Evolutionary conservation across 2,888 invertebrate genomes (phyloP).

Genomic region (Pandemis heparana): DNA sequence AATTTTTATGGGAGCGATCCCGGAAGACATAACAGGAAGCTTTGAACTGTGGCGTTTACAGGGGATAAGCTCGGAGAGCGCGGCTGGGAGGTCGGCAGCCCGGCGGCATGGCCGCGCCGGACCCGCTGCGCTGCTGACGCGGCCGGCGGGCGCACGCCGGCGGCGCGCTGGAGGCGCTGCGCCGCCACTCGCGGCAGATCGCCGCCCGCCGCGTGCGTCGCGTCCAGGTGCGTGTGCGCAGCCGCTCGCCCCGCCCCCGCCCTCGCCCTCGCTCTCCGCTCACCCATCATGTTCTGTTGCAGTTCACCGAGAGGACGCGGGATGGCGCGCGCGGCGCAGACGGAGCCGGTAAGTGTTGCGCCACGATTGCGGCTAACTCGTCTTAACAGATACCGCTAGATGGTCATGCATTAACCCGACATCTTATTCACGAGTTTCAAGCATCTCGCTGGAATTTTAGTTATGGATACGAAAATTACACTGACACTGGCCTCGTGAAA

Average conservation of each 20-base stretch:
- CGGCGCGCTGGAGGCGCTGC: slow-evolving; percentile 89
- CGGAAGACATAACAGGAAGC: slow-evolving; percentile 64
- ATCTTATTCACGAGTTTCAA: slow-evolving; percentile 17
- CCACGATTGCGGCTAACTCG: slow-evolving; percentile 35
- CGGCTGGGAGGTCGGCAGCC: slow-evolving; percentile 34
- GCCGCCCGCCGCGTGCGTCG: slow-evolving; percentile 92
- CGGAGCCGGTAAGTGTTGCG: slow-evolving; percentile 72
- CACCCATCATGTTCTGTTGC: slow-evolving; percentile 59
- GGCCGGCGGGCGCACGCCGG: slow-evolving; percentile 38
- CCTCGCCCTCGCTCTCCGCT: slow-evolving; percentile 24
- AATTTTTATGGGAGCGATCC: slow-evolving; percentile 43
- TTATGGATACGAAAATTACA: slow-evolving; percentile 32
- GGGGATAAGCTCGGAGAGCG: slow-evolving; percentile 35
- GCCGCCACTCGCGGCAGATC: slow-evolving; percentile 94
- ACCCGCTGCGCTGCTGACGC: slow-evolving; percentile 37
- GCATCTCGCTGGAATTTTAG: slow-evolving; percentile 21
- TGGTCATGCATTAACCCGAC: neutral
- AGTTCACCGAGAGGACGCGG: slow-evolving; percentile 79
- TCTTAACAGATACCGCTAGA: slow-evolving; percentile 46
- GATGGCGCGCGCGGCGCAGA: slow-evolving; percentile 76
- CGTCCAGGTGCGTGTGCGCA: slow-evolving; percentile 89
- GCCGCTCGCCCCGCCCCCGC: slow-evolving; percentile 49
- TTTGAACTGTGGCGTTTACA: slow-evolving; percentile 57
- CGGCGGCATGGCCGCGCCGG: slow-evolving; percentile 15
- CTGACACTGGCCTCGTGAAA: slow-evolving; percentile 2